phyloP scores from a whole-genome alignment of 2,113 vertebrate genomes.

The Oenanthe melanoleuca region DNA sequence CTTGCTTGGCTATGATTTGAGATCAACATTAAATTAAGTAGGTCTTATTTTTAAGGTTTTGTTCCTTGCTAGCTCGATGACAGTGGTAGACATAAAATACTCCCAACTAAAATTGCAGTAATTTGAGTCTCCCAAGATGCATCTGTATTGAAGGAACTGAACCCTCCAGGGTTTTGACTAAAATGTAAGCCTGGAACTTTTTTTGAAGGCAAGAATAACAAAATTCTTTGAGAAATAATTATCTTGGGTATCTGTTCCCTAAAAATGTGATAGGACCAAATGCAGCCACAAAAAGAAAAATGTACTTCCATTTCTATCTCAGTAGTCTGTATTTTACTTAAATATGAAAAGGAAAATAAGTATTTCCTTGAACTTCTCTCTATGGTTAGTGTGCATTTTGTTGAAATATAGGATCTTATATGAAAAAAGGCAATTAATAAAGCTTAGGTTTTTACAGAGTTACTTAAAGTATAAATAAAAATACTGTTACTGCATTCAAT shows the following conservation, averaged over 20 bases:
- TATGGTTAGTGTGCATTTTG: not conserved
- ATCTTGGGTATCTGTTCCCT: not conserved
- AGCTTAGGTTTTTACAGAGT: not conserved
- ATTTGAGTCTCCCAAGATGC: not conserved
- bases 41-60: not conserved
- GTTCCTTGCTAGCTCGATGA: not conserved
- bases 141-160: not conserved
- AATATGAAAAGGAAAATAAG: not conserved
- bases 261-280: not conserved
- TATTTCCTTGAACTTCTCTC: not conserved
- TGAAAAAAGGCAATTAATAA: not conserved
- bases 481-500: not conserved
- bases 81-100: not conserved
- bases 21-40: not conserved
- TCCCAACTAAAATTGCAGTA: not conserved
- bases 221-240: not conserved
- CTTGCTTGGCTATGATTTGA: not conserved
- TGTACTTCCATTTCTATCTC: not conserved
- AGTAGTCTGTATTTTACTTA: not conserved
- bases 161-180: not conserved
- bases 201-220: not conserved
- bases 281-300: rapidly evolving
- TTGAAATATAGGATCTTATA: not conserved
- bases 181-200: not conserved
- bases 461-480: not conserved